A percentile compares a stretch with the other conserved stretches of the same genome.
Evolutionary conservation across 2,113 vertebrate genomes (phyloP).

Genomic region (Bos indicus): DNA sequence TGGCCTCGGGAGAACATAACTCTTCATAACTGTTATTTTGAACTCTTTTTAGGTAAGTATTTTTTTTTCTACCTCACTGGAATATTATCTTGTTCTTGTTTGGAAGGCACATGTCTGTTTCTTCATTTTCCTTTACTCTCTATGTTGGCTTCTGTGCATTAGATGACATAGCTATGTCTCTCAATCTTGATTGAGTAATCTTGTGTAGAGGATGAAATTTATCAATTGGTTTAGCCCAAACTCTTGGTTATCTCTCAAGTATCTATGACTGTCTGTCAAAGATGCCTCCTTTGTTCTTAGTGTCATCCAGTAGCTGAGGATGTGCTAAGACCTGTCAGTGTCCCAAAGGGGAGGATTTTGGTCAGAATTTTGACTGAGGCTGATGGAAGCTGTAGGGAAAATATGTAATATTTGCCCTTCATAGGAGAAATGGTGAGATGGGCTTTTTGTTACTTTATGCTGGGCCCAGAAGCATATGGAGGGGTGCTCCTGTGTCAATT

Average conservation of each 20-base stretch:
- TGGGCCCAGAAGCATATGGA: not conserved
- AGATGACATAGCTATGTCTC: not conserved
- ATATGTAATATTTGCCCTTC: not conserved
- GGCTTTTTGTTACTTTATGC: not conserved
- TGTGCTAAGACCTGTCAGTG: not conserved
- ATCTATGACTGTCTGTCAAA: not conserved
- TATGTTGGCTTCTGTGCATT: not conserved
- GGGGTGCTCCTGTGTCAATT: not conserved
- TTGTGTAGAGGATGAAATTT: not conserved
- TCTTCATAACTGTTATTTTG: not conserved
- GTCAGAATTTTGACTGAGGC: not conserved
- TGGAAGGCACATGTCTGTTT: not conserved
- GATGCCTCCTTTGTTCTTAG: not conserved
- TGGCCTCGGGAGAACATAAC: not conserved
- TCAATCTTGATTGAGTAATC: not conserved
- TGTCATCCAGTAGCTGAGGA: not conserved
- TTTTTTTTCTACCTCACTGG: not conserved
- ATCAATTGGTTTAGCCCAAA: not conserved
- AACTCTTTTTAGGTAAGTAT: not conserved
- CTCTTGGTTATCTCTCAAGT: not conserved
- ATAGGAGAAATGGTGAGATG: not conserved
- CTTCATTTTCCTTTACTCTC: not conserved
- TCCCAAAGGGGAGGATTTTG: not conserved
- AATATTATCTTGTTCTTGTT: not conserved
- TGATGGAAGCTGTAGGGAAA: not conserved